A percentile compares a stretch with the other conserved stretches of the same genome.
Conservation (phyloP, 2,113 vertebrate genomes). For the Oryzias celebensis region DNA sequence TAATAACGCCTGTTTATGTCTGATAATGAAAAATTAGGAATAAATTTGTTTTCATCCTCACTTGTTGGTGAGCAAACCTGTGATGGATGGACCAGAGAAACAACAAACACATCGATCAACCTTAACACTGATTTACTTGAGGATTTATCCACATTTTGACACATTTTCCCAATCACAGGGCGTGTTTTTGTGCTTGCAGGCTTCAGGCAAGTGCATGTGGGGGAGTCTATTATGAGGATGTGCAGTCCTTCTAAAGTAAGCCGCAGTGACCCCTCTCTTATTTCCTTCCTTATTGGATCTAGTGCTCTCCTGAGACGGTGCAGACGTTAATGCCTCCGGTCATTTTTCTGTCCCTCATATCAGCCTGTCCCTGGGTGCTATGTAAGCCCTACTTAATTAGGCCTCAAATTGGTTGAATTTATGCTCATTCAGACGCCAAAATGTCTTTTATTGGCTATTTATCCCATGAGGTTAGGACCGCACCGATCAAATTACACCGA, state of each 20-base stretch:
- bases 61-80: no score
- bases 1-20: slow-evolving; percentile 22
- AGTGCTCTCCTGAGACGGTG: slow-evolving; percentile 53
- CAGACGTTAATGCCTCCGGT: slow-evolving; percentile 53
- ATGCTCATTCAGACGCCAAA: slow-evolving; percentile 62
- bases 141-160: slow-evolving; percentile 12
- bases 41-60: background rate
- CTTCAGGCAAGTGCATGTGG: background rate
- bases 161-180: background rate
- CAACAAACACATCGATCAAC: no score
- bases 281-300: slow-evolving; percentile 67
- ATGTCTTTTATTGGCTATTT: slow-evolving; percentile 65
- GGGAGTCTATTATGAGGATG: slow-evolving; percentile 30
- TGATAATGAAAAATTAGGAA: background rate
- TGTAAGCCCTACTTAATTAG: slow-evolving; percentile 74
- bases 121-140: background rate
- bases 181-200: slow-evolving; percentile 25
- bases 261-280: slow-evolving; percentile 50
- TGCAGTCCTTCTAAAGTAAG: slow-evolving; percentile 35
- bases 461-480: slow-evolving; percentile 61
- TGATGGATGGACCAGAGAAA: no score
- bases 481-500: slow-evolving; percentile 64
- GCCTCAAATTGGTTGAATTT: slow-evolving; percentile 72
- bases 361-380: slow-evolving; percentile 51
- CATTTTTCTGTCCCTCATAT: slow-evolving; percentile 60